These are phyloP conservation scores for Ascidia mentula DNA, from an alignment of 23 tunicate genomes.

Conservation along the genomic window DNA sequence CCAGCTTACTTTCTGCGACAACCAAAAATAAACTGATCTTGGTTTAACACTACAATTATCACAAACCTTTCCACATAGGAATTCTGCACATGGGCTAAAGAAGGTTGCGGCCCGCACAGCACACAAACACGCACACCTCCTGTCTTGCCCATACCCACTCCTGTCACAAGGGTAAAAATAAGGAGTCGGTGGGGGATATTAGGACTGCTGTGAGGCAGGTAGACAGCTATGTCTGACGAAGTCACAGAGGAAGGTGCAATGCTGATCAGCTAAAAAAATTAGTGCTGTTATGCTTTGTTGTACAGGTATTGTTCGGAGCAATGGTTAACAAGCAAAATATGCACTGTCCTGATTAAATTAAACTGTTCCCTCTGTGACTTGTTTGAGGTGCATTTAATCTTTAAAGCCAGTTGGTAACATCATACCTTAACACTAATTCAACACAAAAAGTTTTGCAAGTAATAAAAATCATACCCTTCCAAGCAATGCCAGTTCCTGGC, in stretches of 20 bases:
- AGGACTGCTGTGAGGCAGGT: slow-evolving; percentile 83
- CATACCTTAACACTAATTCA: too few species aligned
- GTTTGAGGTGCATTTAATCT: too few species aligned
- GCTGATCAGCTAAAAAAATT: slow-evolving; percentile 78
- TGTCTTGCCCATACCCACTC: slow-evolving; percentile 5
- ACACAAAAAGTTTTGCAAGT: too few species aligned
- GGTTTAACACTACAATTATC: too few species aligned
- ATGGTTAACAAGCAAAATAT: too few species aligned
- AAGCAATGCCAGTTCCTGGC: slow-evolving; percentile 77
- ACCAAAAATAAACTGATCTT: too few species aligned
- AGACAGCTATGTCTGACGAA: slow-evolving; percentile 77
- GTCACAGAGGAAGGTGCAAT: slow-evolving; percentile 51
- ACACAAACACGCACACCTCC: slow-evolving; percentile 83
- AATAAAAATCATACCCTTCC: slow-evolving; percentile 48
- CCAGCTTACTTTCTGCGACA: too few species aligned
- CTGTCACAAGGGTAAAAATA: slow-evolving; percentile 60
- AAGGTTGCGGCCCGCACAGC: slow-evolving; percentile 89
- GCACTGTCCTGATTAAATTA: too few species aligned
- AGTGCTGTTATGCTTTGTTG: too few species aligned
- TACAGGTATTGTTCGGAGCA: too few species aligned
- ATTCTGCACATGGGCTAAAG: slow-evolving; percentile 60
- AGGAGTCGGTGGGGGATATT: slow-evolving; percentile 71
- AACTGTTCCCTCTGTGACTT: too few species aligned
- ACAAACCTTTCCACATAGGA: slow-evolving; percentile 60
- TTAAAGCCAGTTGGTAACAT: too few species aligned